These are phyloP conservation scores for Cheumatopsyche charites DNA, from an alignment of 1,140 invertebrate species.

Conservation along the genomic window DNA sequence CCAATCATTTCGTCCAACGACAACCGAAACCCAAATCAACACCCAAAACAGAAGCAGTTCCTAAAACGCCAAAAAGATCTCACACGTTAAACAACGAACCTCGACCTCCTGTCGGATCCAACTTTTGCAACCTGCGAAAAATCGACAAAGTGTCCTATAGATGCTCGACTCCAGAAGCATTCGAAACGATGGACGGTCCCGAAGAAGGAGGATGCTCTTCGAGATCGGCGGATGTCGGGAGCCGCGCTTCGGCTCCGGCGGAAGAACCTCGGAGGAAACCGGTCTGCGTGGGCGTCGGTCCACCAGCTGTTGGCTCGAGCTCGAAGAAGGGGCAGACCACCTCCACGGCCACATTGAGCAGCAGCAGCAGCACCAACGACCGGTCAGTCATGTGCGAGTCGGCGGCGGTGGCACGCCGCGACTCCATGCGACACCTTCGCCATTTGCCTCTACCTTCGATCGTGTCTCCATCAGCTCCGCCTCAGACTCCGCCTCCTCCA, in stretches of 20 bases:
- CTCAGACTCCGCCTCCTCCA: slow-evolving; percentile 28
- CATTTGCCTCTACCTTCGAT: slow-evolving; percentile 30
- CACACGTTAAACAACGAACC: not conserved
- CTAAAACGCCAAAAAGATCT: too few species aligned
- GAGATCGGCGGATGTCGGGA: not conserved
- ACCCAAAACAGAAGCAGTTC: too few species aligned
- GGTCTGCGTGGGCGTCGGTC: not conserved
- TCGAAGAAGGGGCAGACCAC: slow-evolving; percentile 2
- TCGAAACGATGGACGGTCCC: not conserved
- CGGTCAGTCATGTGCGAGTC: slow-evolving; percentile 32
- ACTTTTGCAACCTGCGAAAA: not conserved
- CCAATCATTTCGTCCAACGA: too few species aligned
- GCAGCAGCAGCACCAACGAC: slow-evolving; percentile 2
- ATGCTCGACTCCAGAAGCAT: not conserved
- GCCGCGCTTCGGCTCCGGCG: not conserved
- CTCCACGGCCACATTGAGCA: not conserved
- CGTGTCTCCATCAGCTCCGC: slow-evolving; percentile 34
- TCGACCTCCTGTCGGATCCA: not conserved
- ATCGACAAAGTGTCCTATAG: not conserved
- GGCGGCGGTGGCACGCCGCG: slow-evolving; percentile 29
- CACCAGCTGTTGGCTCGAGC: slow-evolving; percentile 10
- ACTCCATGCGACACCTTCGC: slow-evolving; percentile 42
- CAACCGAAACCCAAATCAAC: too few species aligned
- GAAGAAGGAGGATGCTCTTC: slow-evolving; percentile 8
- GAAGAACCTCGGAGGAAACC: not conserved